phyloP scores from a whole-genome alignment of 2,113 vertebrate genomes.

The Hippocampus mohnikei region DNA sequence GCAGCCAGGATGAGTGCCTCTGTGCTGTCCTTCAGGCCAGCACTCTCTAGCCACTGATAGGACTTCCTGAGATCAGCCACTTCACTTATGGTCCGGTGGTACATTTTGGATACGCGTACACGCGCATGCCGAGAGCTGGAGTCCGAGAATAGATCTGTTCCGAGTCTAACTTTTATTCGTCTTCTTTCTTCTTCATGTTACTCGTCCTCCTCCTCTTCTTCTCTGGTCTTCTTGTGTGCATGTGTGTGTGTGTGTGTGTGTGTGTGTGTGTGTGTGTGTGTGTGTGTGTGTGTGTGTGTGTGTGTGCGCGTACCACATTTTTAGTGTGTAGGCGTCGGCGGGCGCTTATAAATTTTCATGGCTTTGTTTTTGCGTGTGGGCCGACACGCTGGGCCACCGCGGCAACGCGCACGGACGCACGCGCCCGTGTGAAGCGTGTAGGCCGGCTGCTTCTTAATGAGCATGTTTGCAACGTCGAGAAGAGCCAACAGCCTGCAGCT shows the following conservation, averaged over 20 bases:
- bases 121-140: not conserved
- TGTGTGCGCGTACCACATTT: slow-evolving; percentile 54
- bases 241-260: slow-evolving; percentile 39
- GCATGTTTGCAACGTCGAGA: slow-evolving; percentile 58
- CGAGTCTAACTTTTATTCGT: not conserved
- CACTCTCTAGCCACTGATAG: too few species aligned
- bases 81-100: too few species aligned
- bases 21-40: too few species aligned
- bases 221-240: not conserved
- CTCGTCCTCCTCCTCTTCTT: not conserved
- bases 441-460: slow-evolving; percentile 61
- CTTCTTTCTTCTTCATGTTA: not conserved
- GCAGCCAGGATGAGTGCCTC: too few species aligned
- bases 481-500: slow-evolving; percentile 59
- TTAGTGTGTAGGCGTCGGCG: slow-evolving; percentile 69
- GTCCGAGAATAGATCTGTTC: not conserved
- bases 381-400: slow-evolving; percentile 55
- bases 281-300: slow-evolving; percentile 50
- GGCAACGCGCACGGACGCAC: slow-evolving; percentile 16
- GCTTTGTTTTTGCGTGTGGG: slow-evolving; percentile 72
- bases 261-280: slow-evolving; percentile 47
- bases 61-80: too few species aligned
- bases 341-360: slow-evolving; percentile 75
- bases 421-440: slow-evolving; percentile 55
- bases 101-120: not conserved